These are phyloP conservation scores for Scrobipalpa atriplicella DNA, from an alignment of 2,888 invertebrate genomes.

Conservation along the genomic window DNA sequence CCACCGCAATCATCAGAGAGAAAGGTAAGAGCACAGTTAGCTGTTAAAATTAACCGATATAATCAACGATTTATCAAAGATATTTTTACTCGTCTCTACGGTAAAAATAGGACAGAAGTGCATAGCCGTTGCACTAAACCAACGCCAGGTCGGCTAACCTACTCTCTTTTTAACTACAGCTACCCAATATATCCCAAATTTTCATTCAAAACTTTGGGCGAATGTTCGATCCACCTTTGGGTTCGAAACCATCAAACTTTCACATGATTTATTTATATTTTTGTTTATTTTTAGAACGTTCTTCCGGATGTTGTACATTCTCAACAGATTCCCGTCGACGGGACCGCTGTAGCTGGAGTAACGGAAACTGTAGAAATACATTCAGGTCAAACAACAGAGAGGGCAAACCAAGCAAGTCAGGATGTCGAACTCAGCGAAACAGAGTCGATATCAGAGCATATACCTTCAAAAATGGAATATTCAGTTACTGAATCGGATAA, in stretches of 20 bases:
- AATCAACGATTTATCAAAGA: conserved; percentile 40
- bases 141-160: conserved; percentile 40
- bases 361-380: conserved; percentile 48
- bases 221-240: conserved; percentile 33
- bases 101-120: conserved; percentile 68
- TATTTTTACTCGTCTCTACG: conserved; percentile 61
- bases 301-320: conserved; percentile 82
- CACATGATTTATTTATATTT: conserved; percentile 57
- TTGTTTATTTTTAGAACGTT: conserved; percentile 80
- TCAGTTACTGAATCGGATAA: conserved; percentile 60
- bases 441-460: conserved; percentile 74
- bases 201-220: conserved; percentile 36
- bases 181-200: conserved; percentile 18
- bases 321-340: conserved; percentile 70
- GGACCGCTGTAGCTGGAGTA: conserved; percentile 52
- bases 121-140: conserved; percentile 55
- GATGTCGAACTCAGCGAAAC: conserved; percentile 56
- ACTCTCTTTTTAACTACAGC: conserved; percentile 30
- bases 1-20: conserved; percentile 59
- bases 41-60: conserved; percentile 28
- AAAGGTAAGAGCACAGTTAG: conserved; percentile 55
- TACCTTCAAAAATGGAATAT: conserved; percentile 67
- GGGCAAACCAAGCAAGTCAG: conserved; percentile 41
- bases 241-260: conserved; percentile 37
- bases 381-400: conserved; percentile 44